These are phyloP conservation scores for Diorhabda sublineata DNA, from an alignment of 1,140 invertebrate species.

Conservation along the genomic window DNA sequence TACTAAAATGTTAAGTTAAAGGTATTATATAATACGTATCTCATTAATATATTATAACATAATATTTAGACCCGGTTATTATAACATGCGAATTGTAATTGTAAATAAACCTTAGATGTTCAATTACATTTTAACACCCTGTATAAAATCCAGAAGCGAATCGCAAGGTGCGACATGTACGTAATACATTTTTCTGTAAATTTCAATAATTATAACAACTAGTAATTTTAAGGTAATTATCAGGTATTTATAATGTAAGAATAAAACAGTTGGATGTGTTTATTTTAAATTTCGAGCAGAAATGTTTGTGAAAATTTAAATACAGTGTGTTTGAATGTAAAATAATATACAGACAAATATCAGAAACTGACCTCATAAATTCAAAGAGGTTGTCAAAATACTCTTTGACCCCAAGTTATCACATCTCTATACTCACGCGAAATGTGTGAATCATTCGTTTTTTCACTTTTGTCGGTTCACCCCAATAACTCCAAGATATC, in stretches of 20 bases:
- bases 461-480: too few species aligned
- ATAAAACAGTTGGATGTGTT: not conserved
- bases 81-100: not conserved
- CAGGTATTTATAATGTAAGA: not conserved
- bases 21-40: too few species aligned
- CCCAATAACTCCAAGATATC: too few species aligned
- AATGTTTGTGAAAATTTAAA: too few species aligned
- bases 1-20: not conserved
- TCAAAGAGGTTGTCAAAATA: too few species aligned
- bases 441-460: too few species aligned
- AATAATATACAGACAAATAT: too few species aligned
- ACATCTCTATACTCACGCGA: too few species aligned
- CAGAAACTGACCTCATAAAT: too few species aligned
- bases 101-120: not conserved
- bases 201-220: not conserved
- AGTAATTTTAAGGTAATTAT: not conserved
- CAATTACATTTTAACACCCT: not conserved
- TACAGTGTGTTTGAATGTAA: too few species aligned
- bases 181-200: not conserved
- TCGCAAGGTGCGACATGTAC: not conserved
- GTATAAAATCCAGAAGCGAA: not conserved
- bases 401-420: too few species aligned
- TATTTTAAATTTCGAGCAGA: too few species aligned
- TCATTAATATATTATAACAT: not conserved
- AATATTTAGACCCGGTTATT: not conserved